These are phyloP conservation scores for Cephalopterus ornatus DNA, from an alignment of 2,113 vertebrate species.

Conservation along the genomic window DNA sequence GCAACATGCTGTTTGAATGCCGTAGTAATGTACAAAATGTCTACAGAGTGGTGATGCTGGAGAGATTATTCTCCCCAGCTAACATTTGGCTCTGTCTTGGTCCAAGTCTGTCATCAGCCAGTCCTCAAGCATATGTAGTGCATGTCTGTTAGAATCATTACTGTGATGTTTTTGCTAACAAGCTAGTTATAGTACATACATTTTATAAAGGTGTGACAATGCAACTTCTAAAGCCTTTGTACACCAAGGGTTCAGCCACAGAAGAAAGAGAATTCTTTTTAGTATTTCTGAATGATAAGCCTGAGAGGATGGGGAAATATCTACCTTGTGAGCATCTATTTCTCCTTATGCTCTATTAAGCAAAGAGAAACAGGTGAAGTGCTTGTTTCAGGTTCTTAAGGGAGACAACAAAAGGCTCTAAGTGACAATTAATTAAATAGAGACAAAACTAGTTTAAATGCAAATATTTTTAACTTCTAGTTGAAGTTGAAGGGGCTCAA, in stretches of 20 bases:
- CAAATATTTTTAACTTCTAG: neutral
- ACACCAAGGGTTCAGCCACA: neutral
- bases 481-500: neutral
- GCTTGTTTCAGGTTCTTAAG: neutral
- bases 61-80: neutral
- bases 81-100: neutral
- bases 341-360: neutral
- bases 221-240: neutral
- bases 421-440: neutral
- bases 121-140: neutral
- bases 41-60: neutral
- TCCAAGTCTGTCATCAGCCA: neutral
- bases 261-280: neutral
- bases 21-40: neutral
- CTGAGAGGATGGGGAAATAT: neutral
- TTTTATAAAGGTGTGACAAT: neutral
- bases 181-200: neutral
- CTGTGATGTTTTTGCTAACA: neutral
- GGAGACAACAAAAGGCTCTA: neutral
- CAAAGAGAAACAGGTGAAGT: slow-evolving; percentile 9
- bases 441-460: neutral
- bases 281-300: neutral
- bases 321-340: neutral
- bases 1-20: accelerated
- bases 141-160: neutral